A percentile compares a stretch with the other conserved stretches of the same genome.
Evolutionary conservation across 2,888 invertebrate genomes (phyloP).

Genomic region (Hirtodrosophila cameraria): DNA sequence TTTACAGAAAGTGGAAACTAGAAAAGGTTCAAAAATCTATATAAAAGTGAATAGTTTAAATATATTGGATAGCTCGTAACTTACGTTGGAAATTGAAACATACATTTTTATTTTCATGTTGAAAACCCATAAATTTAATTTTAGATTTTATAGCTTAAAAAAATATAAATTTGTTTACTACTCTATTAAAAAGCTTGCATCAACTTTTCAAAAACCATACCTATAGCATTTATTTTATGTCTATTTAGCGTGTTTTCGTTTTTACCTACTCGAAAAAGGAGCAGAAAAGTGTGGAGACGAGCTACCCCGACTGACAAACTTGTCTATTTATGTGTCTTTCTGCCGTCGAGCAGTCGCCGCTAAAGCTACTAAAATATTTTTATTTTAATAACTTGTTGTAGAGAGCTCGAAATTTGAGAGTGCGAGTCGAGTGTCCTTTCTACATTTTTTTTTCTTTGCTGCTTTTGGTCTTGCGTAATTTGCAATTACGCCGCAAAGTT

Average conservation of each 20-base stretch:
- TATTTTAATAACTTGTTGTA: conserved; percentile 58
- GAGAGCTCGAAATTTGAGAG: conserved; percentile 4
- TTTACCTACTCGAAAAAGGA: conserved; percentile 8
- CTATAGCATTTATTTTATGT: conserved; percentile 47
- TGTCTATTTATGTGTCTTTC: background rate
- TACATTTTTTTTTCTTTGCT: too few species aligned
- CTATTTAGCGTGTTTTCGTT: conserved; percentile 56
- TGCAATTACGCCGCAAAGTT: conserved; percentile 56
- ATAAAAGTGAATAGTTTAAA: too few species aligned
- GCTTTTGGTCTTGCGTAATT: conserved; percentile 63
- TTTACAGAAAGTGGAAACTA: too few species aligned
- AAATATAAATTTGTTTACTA: too few species aligned
- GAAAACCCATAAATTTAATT: too few species aligned
- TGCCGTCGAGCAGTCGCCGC: conserved; percentile 40
- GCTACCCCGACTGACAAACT: too few species aligned
- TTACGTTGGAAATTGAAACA: too few species aligned
- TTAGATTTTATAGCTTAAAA: too few species aligned
- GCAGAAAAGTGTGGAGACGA: background rate
- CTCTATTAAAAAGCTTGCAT: background rate
- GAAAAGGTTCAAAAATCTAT: too few species aligned
- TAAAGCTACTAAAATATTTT: conserved; percentile 56
- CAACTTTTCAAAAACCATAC: conserved; percentile 8
- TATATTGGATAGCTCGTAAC: too few species aligned
- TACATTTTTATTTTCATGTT: too few species aligned
- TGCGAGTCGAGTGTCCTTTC: background rate